Base-by-base conservation (phyloP, 2,797 vertebrate genomes). In the Pangasius sanitwongsei region DNA sequence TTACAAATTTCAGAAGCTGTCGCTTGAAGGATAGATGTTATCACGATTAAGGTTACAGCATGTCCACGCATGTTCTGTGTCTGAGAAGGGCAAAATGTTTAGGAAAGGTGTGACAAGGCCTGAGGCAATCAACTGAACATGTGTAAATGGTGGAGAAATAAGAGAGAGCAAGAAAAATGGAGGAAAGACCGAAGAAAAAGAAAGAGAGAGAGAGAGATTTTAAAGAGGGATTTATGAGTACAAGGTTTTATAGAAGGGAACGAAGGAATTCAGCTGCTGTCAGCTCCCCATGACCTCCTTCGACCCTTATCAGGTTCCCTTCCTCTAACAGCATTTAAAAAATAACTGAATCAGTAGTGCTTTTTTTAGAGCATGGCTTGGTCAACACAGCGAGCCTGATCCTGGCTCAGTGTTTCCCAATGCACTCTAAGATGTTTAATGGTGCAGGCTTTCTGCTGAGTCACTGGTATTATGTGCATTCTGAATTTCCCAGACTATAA, bases 101-200 rank as follows among this genome's bases (percentile, higher is more conserved):
- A 86, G 74, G 37, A 86, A 89, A 90, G 90, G 88, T 89, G 89
- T 91, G 89, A 85, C 83, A 31, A 16, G 6, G 57, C 87, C 44
- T 34, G 23, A 37, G 67, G 77, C 67, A 74, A 53, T 85, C 25
- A 70, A 86, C 25, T 41, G 85, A 86, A 82, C 41, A 86, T 83
- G 81, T 81, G 72, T 37, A 55, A 72, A 37, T 65, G 48, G 70
- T 31, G 28, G 48, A n/a, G 65, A 55, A 41, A 20, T 82, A 53
- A 63, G 44, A 37, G n/a, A 82, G 34, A 88, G 83, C 6, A 57
- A 77, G 53, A 72, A 50, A 13, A 85, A 48, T 57, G 31, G 31
- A 9, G 50, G 25, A 23, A 2, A 20, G 28, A 67, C 0, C 20
- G 13, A 34, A 80, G 48, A 31, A 23, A 13, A 34, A 80, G 48